Base-by-base conservation (phyloP, 2,888 invertebrate genomes). In the Lomographa bimaculata region DNA sequence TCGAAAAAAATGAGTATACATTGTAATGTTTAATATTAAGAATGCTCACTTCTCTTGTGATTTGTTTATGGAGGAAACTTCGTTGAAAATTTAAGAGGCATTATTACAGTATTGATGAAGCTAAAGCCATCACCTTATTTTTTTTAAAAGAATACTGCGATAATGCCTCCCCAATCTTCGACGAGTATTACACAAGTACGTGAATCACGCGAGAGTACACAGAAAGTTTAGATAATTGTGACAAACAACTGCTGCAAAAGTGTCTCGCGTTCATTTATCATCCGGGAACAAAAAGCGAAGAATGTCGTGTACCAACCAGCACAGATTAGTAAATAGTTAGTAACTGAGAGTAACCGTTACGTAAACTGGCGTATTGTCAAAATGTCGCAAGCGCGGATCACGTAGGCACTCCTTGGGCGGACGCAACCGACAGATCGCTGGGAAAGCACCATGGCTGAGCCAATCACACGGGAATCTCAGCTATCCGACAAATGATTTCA, bases 321-420 rank as follows among this genome's bases (percentile, higher is more conserved):
- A 27, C 23, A 43, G 42, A 23, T 42, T 37, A 43, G 20, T 28
- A 19, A 6, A 37, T 37, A 43, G 42, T 43, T 32, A 32, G 36
- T 36, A 55, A 49, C 53, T 21, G 41, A 51, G 48, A 50, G 42
- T 44, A 42, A 61, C 57, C 60, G 63, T 79, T 79, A 78, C 71
- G 79, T 74, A 78, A 81, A 69, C 60, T 45, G 36, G 40, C 41
- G 64, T 72, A 77, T 79, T 79, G 79, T 78, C 79, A 71, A 80
- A 81, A 76, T 82, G 82, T 80, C 79, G 82, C 78, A 83, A 82
- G 75, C 68, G 60, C 61, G 62, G 72, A 76, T 73, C 79, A 74
- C 73, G 74, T 71, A 69, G 67, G 51, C 60, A 50, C 70, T 65
- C 63, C 64, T 68, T 64, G 54, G 59, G 54, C 52, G 55, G 48